Evolutionary conservation across 1,140 invertebrate genomes (phyloP).

Genomic region (Eumaeus atala): DNA sequence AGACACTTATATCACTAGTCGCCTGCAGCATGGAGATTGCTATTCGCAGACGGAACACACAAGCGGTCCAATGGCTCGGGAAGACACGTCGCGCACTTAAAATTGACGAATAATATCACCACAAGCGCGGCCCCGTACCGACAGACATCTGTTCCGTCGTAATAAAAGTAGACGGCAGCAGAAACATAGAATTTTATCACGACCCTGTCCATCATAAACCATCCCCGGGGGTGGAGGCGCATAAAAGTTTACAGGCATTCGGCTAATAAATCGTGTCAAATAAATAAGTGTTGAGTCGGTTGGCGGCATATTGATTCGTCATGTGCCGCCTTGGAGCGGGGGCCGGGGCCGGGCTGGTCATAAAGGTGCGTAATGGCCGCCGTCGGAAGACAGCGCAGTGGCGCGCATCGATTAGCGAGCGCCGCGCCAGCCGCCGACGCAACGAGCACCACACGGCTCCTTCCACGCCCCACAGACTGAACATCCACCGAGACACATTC

Average conservation of each 20-base stretch:
- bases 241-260: slow-evolving; percentile 71
- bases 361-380: slow-evolving; percentile 72
- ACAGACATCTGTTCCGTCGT: slow-evolving; percentile 56
- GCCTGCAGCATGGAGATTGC: no score
- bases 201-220: slow-evolving; percentile 62
- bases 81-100: slow-evolving; percentile 36
- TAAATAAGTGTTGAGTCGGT: slow-evolving; percentile 73
- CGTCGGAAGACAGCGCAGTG: slow-evolving; percentile 69
- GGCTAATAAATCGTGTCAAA: slow-evolving; percentile 72
- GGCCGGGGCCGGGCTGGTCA: slow-evolving; percentile 48
- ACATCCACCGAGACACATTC: slow-evolving; percentile 6
- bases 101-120: slow-evolving; percentile 41
- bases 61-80: no score
- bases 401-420: slow-evolving; percentile 69
- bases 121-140: slow-evolving; percentile 21
- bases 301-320: slow-evolving; percentile 71
- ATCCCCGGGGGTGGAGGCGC: slow-evolving; percentile 41
- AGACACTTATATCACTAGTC: no score
- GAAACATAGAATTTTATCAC: slow-evolving; percentile 64
- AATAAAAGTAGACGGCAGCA: slow-evolving; percentile 55
- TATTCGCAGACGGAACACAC: no score
- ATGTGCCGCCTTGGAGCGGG: slow-evolving; percentile 64
- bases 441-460: slow-evolving; percentile 35
- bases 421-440: slow-evolving; percentile 63
- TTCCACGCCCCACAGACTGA: slow-evolving; percentile 14